Evolutionary conservation across 2,797 vertebrate species (phyloP), one percentile per base, ranked within the genome.

Genomic region (Xerus rutilus): DNA sequence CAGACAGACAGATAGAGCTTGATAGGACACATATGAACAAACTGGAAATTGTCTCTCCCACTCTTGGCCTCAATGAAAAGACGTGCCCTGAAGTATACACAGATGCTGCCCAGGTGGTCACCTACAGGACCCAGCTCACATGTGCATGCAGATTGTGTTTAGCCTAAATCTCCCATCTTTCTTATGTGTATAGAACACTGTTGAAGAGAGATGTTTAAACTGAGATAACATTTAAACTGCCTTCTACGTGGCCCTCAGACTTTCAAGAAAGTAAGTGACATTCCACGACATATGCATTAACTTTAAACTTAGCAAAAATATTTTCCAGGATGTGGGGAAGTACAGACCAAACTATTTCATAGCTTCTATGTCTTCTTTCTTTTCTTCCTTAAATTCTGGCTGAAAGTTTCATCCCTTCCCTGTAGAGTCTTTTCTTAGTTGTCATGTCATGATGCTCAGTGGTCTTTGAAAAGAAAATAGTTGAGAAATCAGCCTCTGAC

Each of bases 181-280:
- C 39, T 45, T 78, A 70, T 88, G 67, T 59, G 20, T 92, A 95
- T 59, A 96, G 47, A 93, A 93, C 79, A 93, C 97, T 87, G 97
- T 95, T 94, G 89, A 97, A 57, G 20, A 57, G 54, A 57, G 18
- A 57, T 21, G 20, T 57, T 57, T 21, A 83, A 98, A 91, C 89
- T 70, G 86, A 93, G 95, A 45, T 25, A 92, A 94, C 96, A 74
- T 90, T 97, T 84, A 52, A 54, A 39, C 54, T 87, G 43, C 89
- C 76, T 96, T 96, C 76, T 70, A 87, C 49, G 83, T 96, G 87
- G 86, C 87, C 89, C 69, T 96, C 94, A 78, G 92, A 97, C 77
- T 96, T 95, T 67, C 81, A 97, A 62, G 43, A 97, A 98, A 98
- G 97, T 77, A 67, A 89, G 67, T 97, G 82, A 89, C 81, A 91